Percentiles rank a stretch among this genome's conserved stretches.
Evolutionary conservation across 2,113 vertebrate species (phyloP).

Genomic region (Eulacestoma nigropectus): DNA sequence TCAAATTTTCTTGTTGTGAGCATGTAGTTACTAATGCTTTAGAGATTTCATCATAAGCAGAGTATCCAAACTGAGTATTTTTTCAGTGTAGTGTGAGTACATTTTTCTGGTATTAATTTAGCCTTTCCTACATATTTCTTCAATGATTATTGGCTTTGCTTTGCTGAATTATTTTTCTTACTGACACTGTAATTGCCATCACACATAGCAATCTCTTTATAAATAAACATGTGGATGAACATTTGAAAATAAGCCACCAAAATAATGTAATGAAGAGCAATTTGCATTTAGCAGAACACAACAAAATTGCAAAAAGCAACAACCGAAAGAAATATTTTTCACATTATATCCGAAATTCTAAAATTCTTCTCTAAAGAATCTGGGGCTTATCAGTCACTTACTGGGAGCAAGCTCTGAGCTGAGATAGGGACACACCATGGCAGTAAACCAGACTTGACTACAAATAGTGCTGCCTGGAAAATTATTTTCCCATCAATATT

Average conservation of each 20-base stretch:
- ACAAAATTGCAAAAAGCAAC: not conserved
- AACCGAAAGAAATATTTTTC: not conserved
- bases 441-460: not conserved
- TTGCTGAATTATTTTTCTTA: constrained; percentile 24
- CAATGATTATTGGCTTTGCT: not conserved
- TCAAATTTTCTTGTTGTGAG: not conserved
- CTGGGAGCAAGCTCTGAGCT: not conserved
- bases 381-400: not conserved
- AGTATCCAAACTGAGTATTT: not conserved
- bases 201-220: constrained; percentile 41
- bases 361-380: not conserved
- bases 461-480: not conserved
- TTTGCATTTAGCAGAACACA: constrained; percentile 34
- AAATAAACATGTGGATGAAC: constrained; percentile 36
- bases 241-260: constrained; percentile 27
- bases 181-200: constrained; percentile 25
- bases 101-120: constrained; percentile 2
- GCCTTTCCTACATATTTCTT: not conserved
- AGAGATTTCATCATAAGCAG: not conserved
- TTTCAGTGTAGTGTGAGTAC: not conserved
- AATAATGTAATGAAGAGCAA: constrained; percentile 34
- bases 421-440: not conserved
- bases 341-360: not conserved
- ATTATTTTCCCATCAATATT: not conserved
- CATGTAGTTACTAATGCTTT: not conserved